phyloP scores from a whole-genome alignment of 2,797 vertebrate species.

The Zonotrichia albicollis region DNA sequence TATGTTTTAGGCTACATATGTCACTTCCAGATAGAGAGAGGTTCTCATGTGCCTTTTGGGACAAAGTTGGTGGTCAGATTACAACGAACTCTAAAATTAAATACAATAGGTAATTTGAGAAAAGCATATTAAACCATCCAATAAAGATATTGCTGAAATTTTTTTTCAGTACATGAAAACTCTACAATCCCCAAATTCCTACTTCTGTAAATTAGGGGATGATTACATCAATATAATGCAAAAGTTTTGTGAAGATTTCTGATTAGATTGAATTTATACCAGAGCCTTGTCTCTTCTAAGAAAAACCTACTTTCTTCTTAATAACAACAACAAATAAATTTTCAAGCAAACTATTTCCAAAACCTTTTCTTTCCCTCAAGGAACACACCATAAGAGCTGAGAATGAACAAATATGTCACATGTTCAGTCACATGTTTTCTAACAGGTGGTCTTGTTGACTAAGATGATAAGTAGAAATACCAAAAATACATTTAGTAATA shows the following conservation, averaged over 20 bases:
- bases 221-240: not conserved
- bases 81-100: not conserved
- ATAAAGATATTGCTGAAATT: not conserved
- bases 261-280: not conserved
- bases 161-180: not conserved
- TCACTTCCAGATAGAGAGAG: accelerated
- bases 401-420: not conserved
- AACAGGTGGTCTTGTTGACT: not conserved
- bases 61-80: not conserved
- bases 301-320: not conserved
- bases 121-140: not conserved
- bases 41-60: not conserved
- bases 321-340: not conserved
- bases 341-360: not conserved
- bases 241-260: not conserved
- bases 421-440: not conserved
- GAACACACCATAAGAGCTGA: not conserved
- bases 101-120: not conserved
- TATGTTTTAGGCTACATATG: not conserved
- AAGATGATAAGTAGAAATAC: not conserved
- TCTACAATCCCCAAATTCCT: not conserved
- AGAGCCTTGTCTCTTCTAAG: not conserved
- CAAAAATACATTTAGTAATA: not conserved
- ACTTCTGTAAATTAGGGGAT: not conserved
- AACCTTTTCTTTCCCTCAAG: not conserved